Evolutionary conservation across 2,113 vertebrate genomes (phyloP).

Genomic region (Onychorhynchus coronatus): DNA sequence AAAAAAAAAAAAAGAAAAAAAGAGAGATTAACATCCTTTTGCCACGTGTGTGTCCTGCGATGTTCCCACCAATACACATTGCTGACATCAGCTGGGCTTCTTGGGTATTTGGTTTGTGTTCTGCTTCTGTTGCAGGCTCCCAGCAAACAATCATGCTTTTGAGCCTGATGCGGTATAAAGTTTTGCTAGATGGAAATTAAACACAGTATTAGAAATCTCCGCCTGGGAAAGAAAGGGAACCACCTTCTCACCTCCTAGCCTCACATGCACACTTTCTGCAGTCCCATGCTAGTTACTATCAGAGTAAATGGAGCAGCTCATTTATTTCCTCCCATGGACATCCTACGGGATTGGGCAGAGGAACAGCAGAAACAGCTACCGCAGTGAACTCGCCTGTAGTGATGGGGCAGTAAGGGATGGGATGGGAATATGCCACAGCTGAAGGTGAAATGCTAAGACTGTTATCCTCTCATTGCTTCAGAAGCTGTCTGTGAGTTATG

Average conservation of each 20-base stretch:
- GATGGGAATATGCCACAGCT: neutral
- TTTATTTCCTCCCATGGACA: neutral
- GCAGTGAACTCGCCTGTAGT: neutral
- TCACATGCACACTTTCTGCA: neutral
- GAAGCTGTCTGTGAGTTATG: neutral
- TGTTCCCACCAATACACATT: neutral
- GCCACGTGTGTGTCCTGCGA: neutral
- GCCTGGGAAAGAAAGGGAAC: neutral
- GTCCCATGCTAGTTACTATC: neutral
- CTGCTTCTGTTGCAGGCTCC: neutral
- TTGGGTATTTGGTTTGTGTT: neutral
- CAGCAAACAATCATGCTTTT: neutral
- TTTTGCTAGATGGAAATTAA: neutral
- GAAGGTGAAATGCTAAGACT: neutral
- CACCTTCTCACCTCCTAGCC: neutral
- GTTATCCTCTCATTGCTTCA: neutral
- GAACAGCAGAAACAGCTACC: neutral
- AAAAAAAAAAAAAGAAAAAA: neutral
- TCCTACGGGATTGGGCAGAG: neutral
- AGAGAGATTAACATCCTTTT: neutral
- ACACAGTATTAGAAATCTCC: neutral
- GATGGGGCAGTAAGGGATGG: neutral
- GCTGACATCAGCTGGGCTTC: neutral
- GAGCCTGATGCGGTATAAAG: neutral
- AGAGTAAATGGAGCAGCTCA: neutral